A percentile compares a stretch with the other conserved stretches of the same genome.
These are phyloP conservation scores for Griposia aprilina DNA, from an alignment of 2,888 invertebrate genomes.

Conservation along the genomic window DNA sequence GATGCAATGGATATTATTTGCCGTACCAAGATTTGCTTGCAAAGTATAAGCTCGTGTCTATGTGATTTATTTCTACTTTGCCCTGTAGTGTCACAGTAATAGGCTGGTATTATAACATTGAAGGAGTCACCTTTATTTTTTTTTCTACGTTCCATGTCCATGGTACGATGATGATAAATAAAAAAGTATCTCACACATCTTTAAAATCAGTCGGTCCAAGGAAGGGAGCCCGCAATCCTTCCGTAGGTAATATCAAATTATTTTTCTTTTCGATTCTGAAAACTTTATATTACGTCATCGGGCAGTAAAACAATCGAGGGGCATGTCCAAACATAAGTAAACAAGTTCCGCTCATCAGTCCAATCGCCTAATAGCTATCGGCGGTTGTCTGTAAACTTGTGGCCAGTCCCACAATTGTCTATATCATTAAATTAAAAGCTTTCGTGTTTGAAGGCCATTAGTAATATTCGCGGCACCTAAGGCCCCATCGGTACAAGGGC, in stretches of 20 bases:
- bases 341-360: constrained; percentile 68
- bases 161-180: neutral
- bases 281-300: constrained; percentile 12
- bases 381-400: constrained; percentile 56
- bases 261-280: neutral
- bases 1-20: too few relatives aligned
- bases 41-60: too few relatives aligned
- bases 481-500: constrained; percentile 76
- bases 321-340: constrained; percentile 56
- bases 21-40: too few relatives aligned
- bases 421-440: constrained; percentile 85
- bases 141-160: neutral
- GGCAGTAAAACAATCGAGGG: constrained; percentile 49
- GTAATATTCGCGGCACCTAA: constrained; percentile 81
- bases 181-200: neutral
- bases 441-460: constrained; percentile 84
- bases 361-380: constrained; percentile 74
- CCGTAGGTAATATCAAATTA: neutral
- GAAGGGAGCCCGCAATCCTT: neutral
- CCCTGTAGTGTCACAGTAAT: neutral
- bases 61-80: too few relatives aligned
- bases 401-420: constrained; percentile 73
- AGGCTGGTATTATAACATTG: too few relatives aligned
- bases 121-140: neutral
- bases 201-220: neutral